phyloP scores from a whole-genome alignment of 1,140 invertebrate species.

The Heliconius melpomene region DNA sequence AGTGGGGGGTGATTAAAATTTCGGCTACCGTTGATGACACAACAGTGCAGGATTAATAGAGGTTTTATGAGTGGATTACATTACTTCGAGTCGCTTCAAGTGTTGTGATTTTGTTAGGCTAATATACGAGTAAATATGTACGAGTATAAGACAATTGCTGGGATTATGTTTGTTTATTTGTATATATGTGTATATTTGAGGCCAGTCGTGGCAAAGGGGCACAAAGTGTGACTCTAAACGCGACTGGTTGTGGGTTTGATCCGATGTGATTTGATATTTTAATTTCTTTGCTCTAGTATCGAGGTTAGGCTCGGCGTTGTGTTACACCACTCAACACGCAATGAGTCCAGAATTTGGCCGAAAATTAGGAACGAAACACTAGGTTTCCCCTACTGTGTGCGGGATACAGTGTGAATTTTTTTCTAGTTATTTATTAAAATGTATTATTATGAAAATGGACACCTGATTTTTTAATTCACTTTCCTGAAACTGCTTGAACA shows the following conservation, averaged over 20 bases:
- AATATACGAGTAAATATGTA: constrained; percentile 16
- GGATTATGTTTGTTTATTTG: constrained; percentile 5
- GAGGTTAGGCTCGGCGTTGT: too few species aligned
- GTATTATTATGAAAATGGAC: not conserved
- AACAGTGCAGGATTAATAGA: constrained; percentile 75
- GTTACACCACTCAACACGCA: too few species aligned
- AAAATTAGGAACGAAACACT: too few species aligned
- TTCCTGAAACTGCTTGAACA: not conserved
- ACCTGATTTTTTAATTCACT: not conserved
- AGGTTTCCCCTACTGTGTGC: too few species aligned
- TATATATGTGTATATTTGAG: not conserved
- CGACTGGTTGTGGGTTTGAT: too few species aligned
- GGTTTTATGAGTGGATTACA: constrained; percentile 79
- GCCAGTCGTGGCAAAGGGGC: too few species aligned
- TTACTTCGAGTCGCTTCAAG: constrained; percentile 61
- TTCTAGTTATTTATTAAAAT: not conserved
- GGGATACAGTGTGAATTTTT: too few species aligned
- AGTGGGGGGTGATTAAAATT: constrained; percentile 75
- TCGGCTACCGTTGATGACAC: constrained; percentile 79
- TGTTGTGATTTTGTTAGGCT: constrained; percentile 57
- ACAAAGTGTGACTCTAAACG: too few species aligned
- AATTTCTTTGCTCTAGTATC: too few species aligned
- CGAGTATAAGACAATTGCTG: not conserved
- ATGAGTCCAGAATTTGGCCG: too few species aligned
- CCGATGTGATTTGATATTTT: too few species aligned